A percentile compares a stretch with the other conserved stretches of the same genome.
phyloP scores from a whole-genome alignment of 2,113 vertebrate species.

The Excalfactoria chinensis region DNA sequence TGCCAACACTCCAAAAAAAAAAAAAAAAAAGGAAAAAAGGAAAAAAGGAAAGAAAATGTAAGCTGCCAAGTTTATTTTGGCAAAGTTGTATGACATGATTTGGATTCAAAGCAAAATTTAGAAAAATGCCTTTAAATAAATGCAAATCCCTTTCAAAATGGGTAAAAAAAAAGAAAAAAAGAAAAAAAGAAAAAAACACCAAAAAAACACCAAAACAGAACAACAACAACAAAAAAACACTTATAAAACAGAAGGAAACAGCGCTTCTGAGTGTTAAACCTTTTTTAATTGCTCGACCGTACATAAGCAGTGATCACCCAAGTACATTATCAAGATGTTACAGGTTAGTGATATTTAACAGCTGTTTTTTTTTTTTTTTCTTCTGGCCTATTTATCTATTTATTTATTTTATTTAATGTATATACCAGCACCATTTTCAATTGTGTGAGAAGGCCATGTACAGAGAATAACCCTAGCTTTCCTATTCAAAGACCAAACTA shows the following conservation, averaged over 20 bases:
- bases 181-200: too few species aligned
- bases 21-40: conserved; percentile 47
- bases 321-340: neutral
- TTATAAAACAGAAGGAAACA: conserved; percentile 31
- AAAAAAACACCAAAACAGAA: too few species aligned
- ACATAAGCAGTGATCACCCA: neutral
- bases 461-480: neutral
- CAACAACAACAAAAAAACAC: too few species aligned
- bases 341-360: neutral
- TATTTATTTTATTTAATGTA: neutral
- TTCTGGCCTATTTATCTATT: too few species aligned
- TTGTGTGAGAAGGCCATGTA: neutral
- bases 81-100: conserved; percentile 59
- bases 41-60: conserved; percentile 42
- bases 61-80: conserved; percentile 70
- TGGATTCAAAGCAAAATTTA: conserved; percentile 66
- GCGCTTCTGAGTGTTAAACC: neutral
- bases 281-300: neutral
- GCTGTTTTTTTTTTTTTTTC: neutral
- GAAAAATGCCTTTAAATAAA: conserved; percentile 63
- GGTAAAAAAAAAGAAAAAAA: neutral
- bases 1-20: conserved; percentile 52
- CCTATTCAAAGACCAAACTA: neutral
- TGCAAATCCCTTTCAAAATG: conserved; percentile 58
- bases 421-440: neutral